Percentiles rank a stretch among this genome's conserved stretches.
Evolutionary conservation across 2,797 vertebrate species (phyloP).

Genomic region (Eulemur coronatus): DNA sequence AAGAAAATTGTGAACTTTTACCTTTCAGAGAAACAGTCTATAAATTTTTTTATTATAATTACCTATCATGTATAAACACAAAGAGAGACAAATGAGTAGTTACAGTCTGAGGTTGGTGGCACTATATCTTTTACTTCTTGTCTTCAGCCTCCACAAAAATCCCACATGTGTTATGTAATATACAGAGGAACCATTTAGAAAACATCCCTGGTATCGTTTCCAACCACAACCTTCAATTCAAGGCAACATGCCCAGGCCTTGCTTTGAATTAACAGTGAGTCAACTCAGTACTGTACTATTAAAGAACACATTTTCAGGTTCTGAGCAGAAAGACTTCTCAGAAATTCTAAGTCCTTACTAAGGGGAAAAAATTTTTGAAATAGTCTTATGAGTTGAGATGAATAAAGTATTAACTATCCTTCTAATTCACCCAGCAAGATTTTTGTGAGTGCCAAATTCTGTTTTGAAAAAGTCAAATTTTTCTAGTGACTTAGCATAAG

Average conservation of each 20-base stretch:
- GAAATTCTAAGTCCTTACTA: not conserved
- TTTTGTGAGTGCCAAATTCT: not conserved
- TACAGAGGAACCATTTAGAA: constrained; percentile 7
- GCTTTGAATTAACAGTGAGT: constrained; percentile 57
- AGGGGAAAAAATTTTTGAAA: not conserved
- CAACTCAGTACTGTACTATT: constrained; percentile 7
- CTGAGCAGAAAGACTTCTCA: constrained; percentile 50
- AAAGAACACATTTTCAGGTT: not conserved
- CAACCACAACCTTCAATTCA: constrained; percentile 29
- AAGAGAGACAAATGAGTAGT: not conserved
- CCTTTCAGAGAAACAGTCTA: not conserved
- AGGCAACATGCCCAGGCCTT: constrained; percentile 46
- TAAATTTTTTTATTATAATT: not conserved
- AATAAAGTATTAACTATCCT: constrained; percentile 1
- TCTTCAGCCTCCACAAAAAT: not conserved
- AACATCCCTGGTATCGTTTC: constrained; percentile 37
- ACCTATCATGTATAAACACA: not conserved
- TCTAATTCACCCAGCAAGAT: not conserved
- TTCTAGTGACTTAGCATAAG: not conserved
- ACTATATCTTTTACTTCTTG: not conserved
- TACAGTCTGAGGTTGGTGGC: not conserved
- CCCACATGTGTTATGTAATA: not conserved
- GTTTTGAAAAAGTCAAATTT: not conserved
- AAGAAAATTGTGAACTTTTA: not conserved
- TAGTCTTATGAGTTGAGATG: not conserved